Percentiles rank a stretch among this genome's conserved stretches.
phyloP scores from a whole-genome alignment of 2,113 vertebrate genomes.

The Rynchops niger region DNA sequence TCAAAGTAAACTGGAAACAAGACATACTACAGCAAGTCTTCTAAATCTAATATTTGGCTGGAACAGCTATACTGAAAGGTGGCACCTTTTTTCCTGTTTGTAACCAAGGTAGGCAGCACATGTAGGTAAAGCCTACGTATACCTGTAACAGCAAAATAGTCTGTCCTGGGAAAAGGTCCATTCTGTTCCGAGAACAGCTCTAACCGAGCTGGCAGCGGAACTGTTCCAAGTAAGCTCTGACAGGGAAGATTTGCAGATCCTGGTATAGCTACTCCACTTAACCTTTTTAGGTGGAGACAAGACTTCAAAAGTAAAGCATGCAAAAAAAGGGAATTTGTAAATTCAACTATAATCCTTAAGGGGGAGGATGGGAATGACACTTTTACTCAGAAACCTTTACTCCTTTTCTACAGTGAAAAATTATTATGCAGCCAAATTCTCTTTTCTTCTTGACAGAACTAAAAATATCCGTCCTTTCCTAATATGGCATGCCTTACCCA shows the following conservation, averaged over 20 bases:
- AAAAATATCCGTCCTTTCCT: background rate
- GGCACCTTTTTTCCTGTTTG: background rate
- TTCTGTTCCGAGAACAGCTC: background rate
- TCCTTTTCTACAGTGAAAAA: background rate
- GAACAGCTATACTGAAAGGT: background rate
- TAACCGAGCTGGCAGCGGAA: rapidly evolving
- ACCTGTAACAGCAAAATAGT: background rate
- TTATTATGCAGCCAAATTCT: background rate
- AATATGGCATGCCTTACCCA: background rate
- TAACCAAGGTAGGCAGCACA: background rate
- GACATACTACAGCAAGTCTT: background rate
- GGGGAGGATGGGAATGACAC: background rate
- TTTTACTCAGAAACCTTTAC: background rate
- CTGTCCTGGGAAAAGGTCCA: background rate
- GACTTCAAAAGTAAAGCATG: background rate
- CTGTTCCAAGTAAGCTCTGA: background rate
- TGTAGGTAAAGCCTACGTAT: background rate
- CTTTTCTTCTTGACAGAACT: background rate
- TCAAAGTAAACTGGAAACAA: background rate
- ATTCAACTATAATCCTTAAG: background rate
- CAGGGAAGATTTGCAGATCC: background rate
- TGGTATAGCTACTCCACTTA: background rate
- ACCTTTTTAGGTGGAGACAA: background rate
- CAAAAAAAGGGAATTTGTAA: background rate
- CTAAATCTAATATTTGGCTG: background rate